These are phyloP conservation scores for Drosophila ficusphila DNA, from an alignment of 1,140 invertebrate species.

Conservation along the genomic window DNA sequence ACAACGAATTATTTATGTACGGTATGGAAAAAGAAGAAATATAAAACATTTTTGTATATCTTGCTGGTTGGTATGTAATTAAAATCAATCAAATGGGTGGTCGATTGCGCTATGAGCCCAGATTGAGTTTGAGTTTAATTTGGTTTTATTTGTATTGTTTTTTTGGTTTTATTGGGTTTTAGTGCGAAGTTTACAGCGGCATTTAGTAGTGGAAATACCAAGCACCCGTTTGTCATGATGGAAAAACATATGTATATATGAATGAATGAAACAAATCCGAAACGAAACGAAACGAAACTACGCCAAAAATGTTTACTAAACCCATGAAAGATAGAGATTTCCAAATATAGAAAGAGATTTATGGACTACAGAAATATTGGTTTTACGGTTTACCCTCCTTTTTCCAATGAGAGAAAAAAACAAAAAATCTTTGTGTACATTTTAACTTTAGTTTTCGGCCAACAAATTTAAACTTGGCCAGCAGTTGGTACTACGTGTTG, in stretches of 20 bases:
- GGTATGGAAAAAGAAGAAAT: slow-evolving; percentile 71
- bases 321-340: slow-evolving; percentile 39
- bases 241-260: slow-evolving; percentile 35
- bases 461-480: slow-evolving; percentile 3
- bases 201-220: slow-evolving; percentile 80
- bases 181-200: slow-evolving; percentile 78
- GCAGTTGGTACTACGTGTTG: slow-evolving; percentile 15
- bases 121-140: slow-evolving; percentile 47
- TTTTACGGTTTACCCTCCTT: slow-evolving; percentile 12
- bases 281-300: slow-evolving; percentile 33
- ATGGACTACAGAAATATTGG: slow-evolving; percentile 27
- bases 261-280: slow-evolving; percentile 39
- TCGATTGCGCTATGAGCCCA: slow-evolving; percentile 63
- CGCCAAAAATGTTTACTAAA: slow-evolving; percentile 29
- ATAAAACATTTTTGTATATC: slow-evolving; percentile 60
- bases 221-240: slow-evolving; percentile 65
- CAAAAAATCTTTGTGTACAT: neutral
- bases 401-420: slow-evolving; percentile 9
- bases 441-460: slow-evolving; percentile 4
- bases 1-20: slow-evolving; percentile 44
- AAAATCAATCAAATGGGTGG: slow-evolving; percentile 52
- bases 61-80: slow-evolving; percentile 46
- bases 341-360: slow-evolving; percentile 22
- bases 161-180: slow-evolving; percentile 57
- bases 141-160: slow-evolving; percentile 13